phyloP scores from a whole-genome alignment of 2,888 invertebrate species.

The Itoplectis maculator region DNA sequence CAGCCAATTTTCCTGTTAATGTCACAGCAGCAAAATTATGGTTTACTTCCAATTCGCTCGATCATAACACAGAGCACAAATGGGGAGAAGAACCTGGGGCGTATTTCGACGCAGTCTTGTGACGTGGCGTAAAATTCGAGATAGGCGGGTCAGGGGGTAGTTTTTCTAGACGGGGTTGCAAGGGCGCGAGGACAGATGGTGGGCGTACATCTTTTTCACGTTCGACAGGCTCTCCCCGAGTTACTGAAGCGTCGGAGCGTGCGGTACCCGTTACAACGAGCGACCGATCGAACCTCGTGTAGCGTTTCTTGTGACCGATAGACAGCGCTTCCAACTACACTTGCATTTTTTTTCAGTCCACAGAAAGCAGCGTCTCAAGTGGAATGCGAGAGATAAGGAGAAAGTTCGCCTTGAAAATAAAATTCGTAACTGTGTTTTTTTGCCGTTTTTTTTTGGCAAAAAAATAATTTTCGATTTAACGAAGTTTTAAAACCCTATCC shows the following conservation, averaged over 20 bases:
- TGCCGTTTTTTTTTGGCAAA: no score
- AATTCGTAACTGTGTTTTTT: no score
- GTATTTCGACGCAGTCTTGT: constrained; percentile 24
- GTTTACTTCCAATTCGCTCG: constrained; percentile 21
- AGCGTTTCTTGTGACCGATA: background rate
- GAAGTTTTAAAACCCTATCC: no score
- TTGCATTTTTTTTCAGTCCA: background rate
- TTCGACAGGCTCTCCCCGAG: constrained; percentile 58
- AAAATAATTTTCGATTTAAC: background rate
- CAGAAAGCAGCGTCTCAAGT: constrained; percentile 10
- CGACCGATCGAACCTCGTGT: background rate
- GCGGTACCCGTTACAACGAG: background rate
- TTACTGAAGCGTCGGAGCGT: constrained; percentile 54
- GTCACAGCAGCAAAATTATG: constrained; percentile 4
- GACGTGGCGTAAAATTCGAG: constrained; percentile 46
- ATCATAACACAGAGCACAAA: constrained; percentile 38
- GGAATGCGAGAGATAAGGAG: constrained; percentile 9
- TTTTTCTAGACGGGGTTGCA: constrained; percentile 56
- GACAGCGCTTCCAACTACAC: background rate
- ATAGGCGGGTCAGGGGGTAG: constrained; percentile 36
- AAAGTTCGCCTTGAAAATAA: background rate
- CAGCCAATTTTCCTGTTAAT: background rate
- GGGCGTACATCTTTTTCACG: constrained; percentile 78
- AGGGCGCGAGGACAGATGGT: constrained; percentile 78
- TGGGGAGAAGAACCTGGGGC: constrained; percentile 3